Evolutionary conservation across 53 echinoderm and acorn worm species (phyloP).

Genomic region (Echinometra lucunter): DNA sequence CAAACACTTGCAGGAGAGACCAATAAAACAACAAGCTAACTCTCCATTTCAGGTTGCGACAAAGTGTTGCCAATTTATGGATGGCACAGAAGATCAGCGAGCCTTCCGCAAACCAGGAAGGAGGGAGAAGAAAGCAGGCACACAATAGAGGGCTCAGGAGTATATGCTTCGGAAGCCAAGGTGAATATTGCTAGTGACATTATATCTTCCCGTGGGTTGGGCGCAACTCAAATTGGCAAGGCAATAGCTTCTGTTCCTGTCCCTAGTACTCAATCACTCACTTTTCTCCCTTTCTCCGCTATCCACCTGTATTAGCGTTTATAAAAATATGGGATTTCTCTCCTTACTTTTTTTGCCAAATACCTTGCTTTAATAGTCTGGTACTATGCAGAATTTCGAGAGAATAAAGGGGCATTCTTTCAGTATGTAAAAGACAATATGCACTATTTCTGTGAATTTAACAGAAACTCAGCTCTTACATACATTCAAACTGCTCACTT

Average conservation of each 20-base stretch:
- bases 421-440: neutral
- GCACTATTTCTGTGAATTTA: neutral
- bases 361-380: neutral
- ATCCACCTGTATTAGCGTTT: neutral
- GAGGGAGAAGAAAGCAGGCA: constrained; percentile 41
- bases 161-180: constrained; percentile 37
- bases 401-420: neutral
- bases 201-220: constrained; percentile 68
- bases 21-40: neutral
- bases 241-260: neutral
- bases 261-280: constrained; percentile 27
- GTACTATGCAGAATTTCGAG: neutral
- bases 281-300: neutral
- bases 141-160: constrained; percentile 49
- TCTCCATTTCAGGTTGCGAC: neutral
- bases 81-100: constrained; percentile 29
- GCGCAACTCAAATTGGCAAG: constrained; percentile 63
- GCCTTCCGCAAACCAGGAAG: constrained; percentile 5
- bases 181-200: constrained; percentile 66
- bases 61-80: constrained; percentile 33
- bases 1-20: neutral
- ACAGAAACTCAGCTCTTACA: neutral
- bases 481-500: neutral
- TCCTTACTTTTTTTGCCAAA: neutral
- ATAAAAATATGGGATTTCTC: constrained; percentile 1